These are phyloP conservation scores for Telenomus remus DNA, from an alignment of 1,140 invertebrate genomes.

Conservation along the genomic window DNA sequence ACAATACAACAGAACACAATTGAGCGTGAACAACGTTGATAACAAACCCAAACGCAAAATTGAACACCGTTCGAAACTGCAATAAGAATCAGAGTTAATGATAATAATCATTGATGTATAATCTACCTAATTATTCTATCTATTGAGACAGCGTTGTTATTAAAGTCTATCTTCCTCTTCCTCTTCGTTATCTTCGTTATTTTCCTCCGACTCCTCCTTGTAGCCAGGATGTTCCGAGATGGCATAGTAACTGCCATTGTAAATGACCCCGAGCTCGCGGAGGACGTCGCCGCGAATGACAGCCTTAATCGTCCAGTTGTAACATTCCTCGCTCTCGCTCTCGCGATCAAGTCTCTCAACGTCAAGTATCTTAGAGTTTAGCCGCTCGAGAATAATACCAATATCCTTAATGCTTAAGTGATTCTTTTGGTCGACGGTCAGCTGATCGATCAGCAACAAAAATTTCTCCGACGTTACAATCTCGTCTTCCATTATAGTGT, in stretches of 20 bases:
- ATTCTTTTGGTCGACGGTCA: constrained; percentile 92
- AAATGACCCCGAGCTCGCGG: constrained; percentile 92
- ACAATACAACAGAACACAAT: no score
- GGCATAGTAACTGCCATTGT: constrained; percentile 96
- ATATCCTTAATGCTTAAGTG: constrained; percentile 96
- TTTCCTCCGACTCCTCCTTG: constrained; percentile 89
- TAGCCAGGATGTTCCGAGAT: constrained; percentile 95
- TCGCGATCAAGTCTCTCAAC: constrained; percentile 93
- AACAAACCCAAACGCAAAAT: no score
- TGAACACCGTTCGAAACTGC: constrained; percentile 4
- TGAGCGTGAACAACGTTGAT: no score
- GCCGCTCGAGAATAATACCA: constrained; percentile 92
- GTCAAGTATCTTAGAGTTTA: constrained; percentile 94
- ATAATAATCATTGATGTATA: constrained; percentile 69
- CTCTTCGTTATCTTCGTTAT: constrained; percentile 86
- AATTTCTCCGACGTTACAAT: constrained; percentile 92
- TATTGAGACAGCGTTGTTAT: constrained; percentile 70
- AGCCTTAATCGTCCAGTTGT: constrained; percentile 96
- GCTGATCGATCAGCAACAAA: constrained; percentile 92
- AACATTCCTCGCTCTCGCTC: constrained; percentile 92
- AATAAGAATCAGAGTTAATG: constrained; percentile 21
- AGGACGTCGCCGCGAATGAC: constrained; percentile 92
- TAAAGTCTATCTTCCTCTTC: constrained; percentile 88
- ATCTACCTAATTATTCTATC: constrained; percentile 70
- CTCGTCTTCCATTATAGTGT: constrained; percentile 92